phyloP scores from a whole-genome alignment of 37 sponge, comb jelly and placozoan species.

The Ianthella basta region DNA sequence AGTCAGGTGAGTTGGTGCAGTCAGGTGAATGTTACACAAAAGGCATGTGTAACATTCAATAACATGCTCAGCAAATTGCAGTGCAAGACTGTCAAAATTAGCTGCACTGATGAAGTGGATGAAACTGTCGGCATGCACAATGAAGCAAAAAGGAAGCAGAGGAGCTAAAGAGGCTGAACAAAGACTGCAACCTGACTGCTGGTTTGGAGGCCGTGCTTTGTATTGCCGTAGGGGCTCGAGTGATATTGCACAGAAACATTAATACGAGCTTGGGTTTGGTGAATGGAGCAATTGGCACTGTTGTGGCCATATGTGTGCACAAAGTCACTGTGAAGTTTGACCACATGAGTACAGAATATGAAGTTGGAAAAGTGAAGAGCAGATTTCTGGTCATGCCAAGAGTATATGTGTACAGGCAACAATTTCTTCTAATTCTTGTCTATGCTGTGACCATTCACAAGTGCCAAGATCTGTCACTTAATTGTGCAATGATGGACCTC shows the following conservation, averaged over 20 bases:
- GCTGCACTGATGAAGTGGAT: conserved; percentile 42
- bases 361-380: conserved; percentile 10
- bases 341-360: conserved; percentile 11
- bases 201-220: conserved; percentile 39
- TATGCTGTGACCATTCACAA: conserved; percentile 62
- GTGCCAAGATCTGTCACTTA: conserved; percentile 49
- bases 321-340: conserved; percentile 38
- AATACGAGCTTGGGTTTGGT: conserved; percentile 38
- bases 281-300: conserved; percentile 51
- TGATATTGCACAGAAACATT: conserved; percentile 59
- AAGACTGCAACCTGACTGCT: conserved; percentile 32
- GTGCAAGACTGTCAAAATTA: neutral
- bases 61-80: neutral
- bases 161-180: conserved; percentile 36
- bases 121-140: conserved; percentile 16
- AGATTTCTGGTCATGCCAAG: too few relatives aligned
- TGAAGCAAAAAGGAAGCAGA: conserved; percentile 26
- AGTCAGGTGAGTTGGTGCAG: conserved; percentile 25
- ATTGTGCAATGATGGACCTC: conserved; percentile 51
- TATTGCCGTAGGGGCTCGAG: conserved; percentile 45
- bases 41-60: conserved; percentile 38
- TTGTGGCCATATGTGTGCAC: neutral
- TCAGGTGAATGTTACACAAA: conserved; percentile 42
- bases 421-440: conserved; percentile 46
- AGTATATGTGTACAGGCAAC: too few relatives aligned